Evolutionary conservation across 2,888 invertebrate species (phyloP).

Genomic region (Thymelicus lineola): DNA sequence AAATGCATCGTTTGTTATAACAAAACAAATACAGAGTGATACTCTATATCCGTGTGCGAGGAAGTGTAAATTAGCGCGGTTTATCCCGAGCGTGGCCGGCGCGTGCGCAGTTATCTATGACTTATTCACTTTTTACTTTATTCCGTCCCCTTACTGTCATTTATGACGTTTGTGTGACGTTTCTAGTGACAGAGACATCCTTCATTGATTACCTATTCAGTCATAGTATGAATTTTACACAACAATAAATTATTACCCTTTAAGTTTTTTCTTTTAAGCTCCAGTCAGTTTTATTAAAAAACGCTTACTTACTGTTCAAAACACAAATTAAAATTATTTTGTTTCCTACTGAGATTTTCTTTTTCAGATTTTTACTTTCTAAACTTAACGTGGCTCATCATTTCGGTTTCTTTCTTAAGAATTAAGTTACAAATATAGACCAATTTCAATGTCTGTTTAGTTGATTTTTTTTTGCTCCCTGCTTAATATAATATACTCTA

Average conservation of each 20-base stretch:
- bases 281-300: not conserved
- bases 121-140: conserved; percentile 10
- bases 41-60: conserved; percentile 49
- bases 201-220: not conserved
- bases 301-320: no score
- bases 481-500: not conserved
- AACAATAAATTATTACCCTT: no score
- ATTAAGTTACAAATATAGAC: no score
- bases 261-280: not conserved
- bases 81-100: conserved; percentile 47
- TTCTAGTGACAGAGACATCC: not conserved
- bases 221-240: not conserved
- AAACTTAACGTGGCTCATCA: no score
- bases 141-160: conserved; percentile 27
- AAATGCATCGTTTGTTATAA: not conserved
- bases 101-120: conserved; percentile 54
- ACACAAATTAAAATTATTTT: no score
- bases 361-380: no score
- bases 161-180: conserved; percentile 14
- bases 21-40: conserved; percentile 26
- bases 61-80: conserved; percentile 58
- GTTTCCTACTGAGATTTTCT: no score
- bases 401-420: no score
- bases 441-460: no score
- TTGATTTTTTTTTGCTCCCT: no score